These are phyloP conservation scores for Argynnis bischoffii DNA, from an alignment of 2,888 invertebrate species.

Conservation along the genomic window DNA sequence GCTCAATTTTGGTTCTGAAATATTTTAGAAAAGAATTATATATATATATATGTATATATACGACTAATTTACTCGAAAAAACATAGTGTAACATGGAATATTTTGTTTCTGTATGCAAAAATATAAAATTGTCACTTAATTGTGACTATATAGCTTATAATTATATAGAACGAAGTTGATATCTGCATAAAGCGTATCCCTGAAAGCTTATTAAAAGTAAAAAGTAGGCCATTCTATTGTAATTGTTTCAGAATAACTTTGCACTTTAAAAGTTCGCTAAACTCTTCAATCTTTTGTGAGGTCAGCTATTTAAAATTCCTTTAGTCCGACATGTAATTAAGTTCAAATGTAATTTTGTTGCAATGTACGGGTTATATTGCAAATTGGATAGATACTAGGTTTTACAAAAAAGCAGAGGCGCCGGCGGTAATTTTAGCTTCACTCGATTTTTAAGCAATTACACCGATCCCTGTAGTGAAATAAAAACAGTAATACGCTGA, in stretches of 20 bases:
- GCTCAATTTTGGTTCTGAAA: too few species aligned
- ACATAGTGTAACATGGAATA: too few species aligned
- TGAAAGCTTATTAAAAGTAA: conserved; percentile 3
- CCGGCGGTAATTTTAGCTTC: conserved; percentile 21
- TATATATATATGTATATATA: too few species aligned
- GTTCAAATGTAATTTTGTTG: conserved; percentile 26
- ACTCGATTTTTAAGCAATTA: conserved; percentile 23
- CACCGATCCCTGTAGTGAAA: conserved; percentile 14
- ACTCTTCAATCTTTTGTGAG: conserved; percentile 12
- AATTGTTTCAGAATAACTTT: conserved; percentile 17
- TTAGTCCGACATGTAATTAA: conserved; percentile 27
- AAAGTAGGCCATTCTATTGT: conserved; percentile 3
- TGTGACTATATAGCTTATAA: too few species aligned
- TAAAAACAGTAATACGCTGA: background rate
- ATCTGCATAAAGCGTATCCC: too few species aligned
- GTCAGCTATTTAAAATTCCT: conserved; percentile 29
- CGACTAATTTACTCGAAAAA: too few species aligned
- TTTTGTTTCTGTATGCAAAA: too few species aligned
- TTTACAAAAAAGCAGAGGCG: conserved; percentile 20
- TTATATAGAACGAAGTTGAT: too few species aligned
- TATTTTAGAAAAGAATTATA: too few species aligned
- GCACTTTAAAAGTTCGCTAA: conserved; percentile 9
- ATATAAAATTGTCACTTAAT: too few species aligned
- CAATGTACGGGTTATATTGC: conserved; percentile 26
- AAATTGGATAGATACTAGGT: conserved; percentile 28